Base-by-base conservation (phyloP, 2,797 vertebrate genomes). In the Melanotaenia maccullochi region DNA sequence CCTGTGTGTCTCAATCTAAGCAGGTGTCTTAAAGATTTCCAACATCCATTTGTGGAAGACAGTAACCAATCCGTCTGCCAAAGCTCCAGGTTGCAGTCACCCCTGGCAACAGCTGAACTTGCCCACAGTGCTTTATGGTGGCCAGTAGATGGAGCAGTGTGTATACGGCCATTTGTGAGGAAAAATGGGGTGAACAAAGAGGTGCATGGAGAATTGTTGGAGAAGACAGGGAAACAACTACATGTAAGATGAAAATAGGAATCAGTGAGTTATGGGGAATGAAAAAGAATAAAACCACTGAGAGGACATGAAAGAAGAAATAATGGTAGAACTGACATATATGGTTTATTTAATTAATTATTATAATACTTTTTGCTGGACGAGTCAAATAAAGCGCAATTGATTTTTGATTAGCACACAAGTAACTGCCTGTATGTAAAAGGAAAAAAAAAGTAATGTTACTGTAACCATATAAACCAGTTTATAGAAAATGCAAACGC, bases 121-220 rank as follows among this genome's bases (percentile, higher is more conserved):
- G 70, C 60, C 40, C 40, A 36, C 75, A 75, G 35, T 76, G 60
- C 9, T 22, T 1, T 0, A 3, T 24, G 12, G 51, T 9, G 60
- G 77, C 84, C 90, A 66, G 80, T 55, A 90, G 89, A 86, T 87
- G 89, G 85, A 69, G 84, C 69, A 79, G 54, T 3, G 20, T 54
- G 30, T 51, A 63, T 72, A 69, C 47, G 40, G 59, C 1, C 24
- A 5, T 38, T 62, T 20, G 60, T 38, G 40, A 1, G 42, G 40
- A 75, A 16, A 5, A 60, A 20, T 42, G 12, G 52, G 33, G 30
- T 12, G 18, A 33, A 28, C 32, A 14, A 38, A 33, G 47, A 58
- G 25, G 42, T 56, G 47, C 33, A 9, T 8, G 9, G 14, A 36
- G 25, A 35, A 51, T 14, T 63, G 11, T 9, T 4, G 32, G 9